Conservation (phyloP, 2,888 invertebrate genomes). For the Agrochola litura region DNA sequence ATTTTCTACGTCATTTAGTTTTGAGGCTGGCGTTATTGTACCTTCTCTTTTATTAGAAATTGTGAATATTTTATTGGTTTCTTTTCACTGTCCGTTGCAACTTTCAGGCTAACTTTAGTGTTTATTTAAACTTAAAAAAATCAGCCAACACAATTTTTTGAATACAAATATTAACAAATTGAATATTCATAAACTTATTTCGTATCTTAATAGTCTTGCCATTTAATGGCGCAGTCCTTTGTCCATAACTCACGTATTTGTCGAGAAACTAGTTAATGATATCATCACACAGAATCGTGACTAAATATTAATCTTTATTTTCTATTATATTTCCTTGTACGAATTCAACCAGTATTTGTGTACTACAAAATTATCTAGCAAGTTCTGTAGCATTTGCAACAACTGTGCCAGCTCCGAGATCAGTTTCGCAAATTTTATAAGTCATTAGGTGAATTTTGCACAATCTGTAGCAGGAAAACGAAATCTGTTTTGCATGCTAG, state of each 20-base stretch:
- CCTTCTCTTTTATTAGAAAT: slow-evolving; percentile 37
- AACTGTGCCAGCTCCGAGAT: slow-evolving; percentile 49
- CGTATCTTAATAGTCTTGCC: slow-evolving; percentile 49
- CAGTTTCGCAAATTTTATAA: slow-evolving; percentile 58
- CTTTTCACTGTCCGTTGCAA: neutral
- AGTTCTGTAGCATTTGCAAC: slow-evolving; percentile 46
- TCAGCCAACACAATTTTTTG: neutral
- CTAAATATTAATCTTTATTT: slow-evolving; percentile 59
- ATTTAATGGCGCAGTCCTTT: slow-evolving; percentile 44
- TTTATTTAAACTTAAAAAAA: neutral
- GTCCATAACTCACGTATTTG: slow-evolving; percentile 51
- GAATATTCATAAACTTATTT: slow-evolving; percentile 51
- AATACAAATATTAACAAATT: slow-evolving; percentile 24
- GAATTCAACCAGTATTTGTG: slow-evolving; percentile 42
- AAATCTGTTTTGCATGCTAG: slow-evolving; percentile 60
- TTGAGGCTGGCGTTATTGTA: slow-evolving; percentile 35
- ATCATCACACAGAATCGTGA: slow-evolving; percentile 67
- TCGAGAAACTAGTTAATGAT: slow-evolving; percentile 50
- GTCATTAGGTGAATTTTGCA: slow-evolving; percentile 63
- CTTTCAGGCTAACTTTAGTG: neutral
- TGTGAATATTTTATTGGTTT: slow-evolving; percentile 3
- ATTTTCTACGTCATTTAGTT: slow-evolving; percentile 62
- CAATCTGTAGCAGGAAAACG: slow-evolving; percentile 44
- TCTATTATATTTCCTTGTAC: slow-evolving; percentile 61
- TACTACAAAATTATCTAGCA: slow-evolving; percentile 41